Evolutionary conservation across 2,797 vertebrate species (phyloP), one percentile per base, ranked within the genome.

Genomic region (Zalophus californianus): DNA sequence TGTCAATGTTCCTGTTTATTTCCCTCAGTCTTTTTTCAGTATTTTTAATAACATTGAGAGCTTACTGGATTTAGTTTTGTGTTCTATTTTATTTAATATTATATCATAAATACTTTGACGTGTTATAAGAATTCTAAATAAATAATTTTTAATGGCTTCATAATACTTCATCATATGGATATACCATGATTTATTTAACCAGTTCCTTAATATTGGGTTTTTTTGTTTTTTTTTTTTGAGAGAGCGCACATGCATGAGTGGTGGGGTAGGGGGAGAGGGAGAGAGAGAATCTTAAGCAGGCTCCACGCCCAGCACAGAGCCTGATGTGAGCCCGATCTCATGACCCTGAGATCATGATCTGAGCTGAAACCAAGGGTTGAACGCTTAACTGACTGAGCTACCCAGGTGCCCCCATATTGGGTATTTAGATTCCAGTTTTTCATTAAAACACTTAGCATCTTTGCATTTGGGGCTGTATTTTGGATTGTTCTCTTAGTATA

Each of bases 51-150:
- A 90, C n/a, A 89, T 54, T 60, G 68, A 96, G 73, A 90, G 58
- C 52, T 90, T 97, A 50, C 1, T 68, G 29, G 80, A 75, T 83
- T 78, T 93, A 91, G 48, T 83, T 97, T 52, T 82, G 11, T 94
- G 38, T 80, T 94, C 38, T 96, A 54, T 91, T 79, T 89, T 93
- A 77, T 84, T 78, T 93, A 91, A 27, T 91, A 68, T 84, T 87
- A 41, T n/a, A 83, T 93, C 54, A n/a, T 80, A 94, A 95, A 80
- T 93, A 77, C 68, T 97, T 91, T 68, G 72, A 52, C 7, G 29
- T 92, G n/a, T 64, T 93, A 79, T 79, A 83, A 93, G 91, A 89
- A 75, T 91, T 91, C 38, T 94, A 92, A 97, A 94, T 97, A 97
- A 95, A 86, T 77, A 52, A 78, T 89, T 96, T 95, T 68, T 68